Evolutionary conservation across 2,797 vertebrate species (phyloP).

Genomic region (Microctenopoma steveboyesi): DNA sequence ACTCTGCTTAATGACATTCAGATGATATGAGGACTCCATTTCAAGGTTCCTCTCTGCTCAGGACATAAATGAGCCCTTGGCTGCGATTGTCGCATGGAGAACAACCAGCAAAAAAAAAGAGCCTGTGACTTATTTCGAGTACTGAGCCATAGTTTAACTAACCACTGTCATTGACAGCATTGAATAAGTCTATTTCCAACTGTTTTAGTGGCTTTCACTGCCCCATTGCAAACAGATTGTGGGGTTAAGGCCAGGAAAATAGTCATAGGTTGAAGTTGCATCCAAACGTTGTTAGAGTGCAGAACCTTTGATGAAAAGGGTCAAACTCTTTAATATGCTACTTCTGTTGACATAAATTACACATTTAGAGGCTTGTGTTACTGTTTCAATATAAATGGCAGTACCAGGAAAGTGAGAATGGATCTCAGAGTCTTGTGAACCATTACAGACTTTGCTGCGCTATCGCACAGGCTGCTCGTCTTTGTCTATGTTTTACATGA

Average conservation of each 20-base stretch:
- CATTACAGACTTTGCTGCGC: conserved; percentile 2
- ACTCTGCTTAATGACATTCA: conserved; percentile 45
- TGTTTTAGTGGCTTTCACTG: conserved; percentile 70
- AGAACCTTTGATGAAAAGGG: conserved; percentile 57
- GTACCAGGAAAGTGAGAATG: conserved; percentile 11
- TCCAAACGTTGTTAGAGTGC: conserved; percentile 63
- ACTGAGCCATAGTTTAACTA: conserved; percentile 53
- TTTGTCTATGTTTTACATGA: neutral
- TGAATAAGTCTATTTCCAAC: conserved; percentile 60
- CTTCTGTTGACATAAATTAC: conserved; percentile 61
- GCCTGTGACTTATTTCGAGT: conserved; percentile 49
- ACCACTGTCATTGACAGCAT: conserved; percentile 59
- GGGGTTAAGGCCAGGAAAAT: conserved; percentile 72
- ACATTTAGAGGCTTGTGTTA: conserved; percentile 43
- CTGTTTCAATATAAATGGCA: conserved; percentile 32
- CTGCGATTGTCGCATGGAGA: conserved; percentile 32
- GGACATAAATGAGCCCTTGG: conserved; percentile 47
- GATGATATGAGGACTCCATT: conserved; percentile 48
- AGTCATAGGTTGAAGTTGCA: conserved; percentile 63
- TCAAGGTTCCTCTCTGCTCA: conserved; percentile 31
- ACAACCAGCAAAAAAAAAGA: conserved; percentile 20
- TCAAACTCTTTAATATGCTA: conserved; percentile 62
- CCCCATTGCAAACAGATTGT: conserved; percentile 65
- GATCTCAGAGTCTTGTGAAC: conserved; percentile 17
- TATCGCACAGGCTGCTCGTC: neutral